Percentiles rank a stretch among this genome's conserved stretches.
Evolutionary conservation across 2,113 vertebrate genomes (phyloP).

Genomic region (Antechinus flavipes): DNA sequence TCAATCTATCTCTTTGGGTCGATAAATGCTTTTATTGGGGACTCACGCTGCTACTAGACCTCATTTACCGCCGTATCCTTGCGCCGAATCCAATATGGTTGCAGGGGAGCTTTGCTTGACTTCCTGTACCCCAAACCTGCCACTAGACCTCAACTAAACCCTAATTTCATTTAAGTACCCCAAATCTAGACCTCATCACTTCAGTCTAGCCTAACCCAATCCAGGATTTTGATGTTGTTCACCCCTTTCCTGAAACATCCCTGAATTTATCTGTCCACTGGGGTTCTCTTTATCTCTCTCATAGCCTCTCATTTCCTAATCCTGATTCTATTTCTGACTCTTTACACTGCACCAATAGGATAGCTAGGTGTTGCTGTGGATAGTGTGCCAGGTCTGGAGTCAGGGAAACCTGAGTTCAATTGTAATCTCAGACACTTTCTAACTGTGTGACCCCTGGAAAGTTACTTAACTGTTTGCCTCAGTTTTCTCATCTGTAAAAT

Average conservation of each 20-base stretch:
- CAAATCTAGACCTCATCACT: neutral
- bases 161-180: no score
- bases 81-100: no score
- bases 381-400: neutral
- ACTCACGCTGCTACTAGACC: no score
- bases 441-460: neutral
- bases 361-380: neutral
- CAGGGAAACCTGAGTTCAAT: neutral
- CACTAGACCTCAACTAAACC: no score
- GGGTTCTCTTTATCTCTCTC: neutral
- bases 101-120: no score
- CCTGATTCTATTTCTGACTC: neutral
- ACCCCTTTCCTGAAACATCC: neutral
- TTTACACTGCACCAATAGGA: neutral
- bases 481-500: neutral
- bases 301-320: neutral
- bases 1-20: no score
- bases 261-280: neutral
- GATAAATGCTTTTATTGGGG: no score
- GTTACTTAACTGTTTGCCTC: neutral
- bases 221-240: neutral
- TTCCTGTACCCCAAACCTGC: no score
- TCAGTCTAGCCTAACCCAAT: neutral
- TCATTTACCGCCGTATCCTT: no score
- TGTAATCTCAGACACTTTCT: neutral